A percentile compares a stretch with the other conserved stretches of the same genome.
These are phyloP conservation scores for Phocoena sinus DNA, from an alignment of 2,113 vertebrate species.

Conservation along the genomic window DNA sequence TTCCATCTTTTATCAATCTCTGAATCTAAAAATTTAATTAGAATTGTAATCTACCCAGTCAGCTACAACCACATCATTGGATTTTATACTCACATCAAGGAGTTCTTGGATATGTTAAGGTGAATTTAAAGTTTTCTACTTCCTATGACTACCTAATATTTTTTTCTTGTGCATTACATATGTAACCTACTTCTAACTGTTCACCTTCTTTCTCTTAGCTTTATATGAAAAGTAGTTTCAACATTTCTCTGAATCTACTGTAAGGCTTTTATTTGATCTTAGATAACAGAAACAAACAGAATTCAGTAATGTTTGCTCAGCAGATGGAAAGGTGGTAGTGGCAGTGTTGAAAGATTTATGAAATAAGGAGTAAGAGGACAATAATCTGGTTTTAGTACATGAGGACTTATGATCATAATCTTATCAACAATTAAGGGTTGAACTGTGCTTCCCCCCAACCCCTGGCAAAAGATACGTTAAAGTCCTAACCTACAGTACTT, in stretches of 20 bases:
- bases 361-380: neutral
- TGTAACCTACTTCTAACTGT: neutral
- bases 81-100: slow-evolving; percentile 10
- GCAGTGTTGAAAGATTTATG: neutral
- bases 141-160: neutral
- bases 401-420: neutral
- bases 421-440: neutral
- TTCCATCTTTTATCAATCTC: slow-evolving; percentile 28
- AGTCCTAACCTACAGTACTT: neutral
- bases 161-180: neutral
- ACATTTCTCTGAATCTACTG: neutral
- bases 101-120: slow-evolving; percentile 28
- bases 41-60: slow-evolving; percentile 67
- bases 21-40: slow-evolving; percentile 72
- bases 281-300: neutral
- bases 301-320: neutral
- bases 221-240: neutral
- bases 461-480: neutral
- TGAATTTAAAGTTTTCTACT: slow-evolving; percentile 61
- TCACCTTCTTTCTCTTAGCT: neutral
- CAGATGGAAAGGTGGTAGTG: neutral
- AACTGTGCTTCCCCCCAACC: neutral
- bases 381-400: neutral
- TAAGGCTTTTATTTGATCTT: slow-evolving; percentile 1
- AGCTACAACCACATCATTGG: slow-evolving; percentile 36